Base-by-base conservation (phyloP, 2,888 invertebrate genomes). In the Chalcosyrphus nemorum region DNA sequence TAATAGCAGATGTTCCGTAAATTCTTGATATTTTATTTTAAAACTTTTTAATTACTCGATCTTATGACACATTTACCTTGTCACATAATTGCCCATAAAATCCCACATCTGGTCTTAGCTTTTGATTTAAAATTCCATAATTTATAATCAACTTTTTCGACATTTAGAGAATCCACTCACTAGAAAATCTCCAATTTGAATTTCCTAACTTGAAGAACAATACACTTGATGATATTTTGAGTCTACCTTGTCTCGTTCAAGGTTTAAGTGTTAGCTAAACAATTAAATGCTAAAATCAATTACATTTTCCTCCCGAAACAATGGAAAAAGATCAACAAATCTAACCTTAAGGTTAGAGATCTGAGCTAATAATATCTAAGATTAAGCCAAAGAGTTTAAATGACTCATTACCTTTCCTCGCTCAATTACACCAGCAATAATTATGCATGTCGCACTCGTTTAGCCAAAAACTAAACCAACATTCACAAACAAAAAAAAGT, bases 351-450 rank as follows among this genome's bases (percentile, higher is more conserved):
- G 68, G 56, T 56, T 32, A 68, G 68, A 68, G 68, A 68, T 56
- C 4, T 35, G 38, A 57, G 11, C 57, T 47, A 56, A 45, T 70
- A 43, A 21, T 45, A 11, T 45, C 45, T 9, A 5, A 56, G 56
- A 70, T 56, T 27, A 21, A 11, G 17, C 27, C 24, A 21, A 2
- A 21, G 19, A 65, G 21, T 47, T n/a, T n/a, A 50, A 15, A 7
- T 72, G n/a, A 41, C 21, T 43, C 54, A 72, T 50, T n/a, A 17
- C 27, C 15, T 24, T 3, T 17, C 50, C 52, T 6, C 65, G 65
- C 56, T 17, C 72, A 82, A 77, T 82, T 82, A 45, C n/a, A n/a
- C 45, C 29, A 45, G 38, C 65, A 41, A 11, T 72, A 72, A 78
- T 77, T 78, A 41, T 47, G 45, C 38, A 43, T 76, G 82, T 54